A percentile compares a stretch with the other conserved stretches of the same genome.
phyloP scores from a whole-genome alignment of 2,888 invertebrate genomes.

The Cerastoderma edule region DNA sequence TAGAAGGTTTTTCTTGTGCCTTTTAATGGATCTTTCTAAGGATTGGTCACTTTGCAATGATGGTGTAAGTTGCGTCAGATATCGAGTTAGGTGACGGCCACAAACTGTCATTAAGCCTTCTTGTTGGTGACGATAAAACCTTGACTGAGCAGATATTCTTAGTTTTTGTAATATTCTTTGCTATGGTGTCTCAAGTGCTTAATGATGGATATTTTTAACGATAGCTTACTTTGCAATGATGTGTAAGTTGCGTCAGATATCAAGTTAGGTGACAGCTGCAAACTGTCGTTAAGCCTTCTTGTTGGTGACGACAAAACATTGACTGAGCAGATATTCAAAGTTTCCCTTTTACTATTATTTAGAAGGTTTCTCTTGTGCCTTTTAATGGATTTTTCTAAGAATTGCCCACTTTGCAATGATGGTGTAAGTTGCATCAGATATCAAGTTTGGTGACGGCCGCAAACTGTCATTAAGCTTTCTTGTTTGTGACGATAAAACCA shows the following conservation, averaged over 20 bases:
- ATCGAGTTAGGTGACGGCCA: conserved; percentile 44
- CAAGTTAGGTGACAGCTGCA: conserved; percentile 14
- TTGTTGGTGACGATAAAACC: conserved; percentile 49
- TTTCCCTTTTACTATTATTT: not conserved
- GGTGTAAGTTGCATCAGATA: conserved; percentile 46
- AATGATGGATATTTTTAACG: too few relatives aligned
- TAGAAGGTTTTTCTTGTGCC: not conserved
- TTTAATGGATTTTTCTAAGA: too few relatives aligned
- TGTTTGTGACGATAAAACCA: conserved; percentile 46
- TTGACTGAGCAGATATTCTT: conserved; percentile 37
- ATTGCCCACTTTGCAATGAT: too few relatives aligned
- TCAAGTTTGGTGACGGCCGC: conserved; percentile 45
- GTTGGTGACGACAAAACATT: conserved; percentile 10
- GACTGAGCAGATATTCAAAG: conserved; percentile 2
- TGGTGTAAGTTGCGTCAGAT: conserved; percentile 47
- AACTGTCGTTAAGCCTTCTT: conserved; percentile 5
- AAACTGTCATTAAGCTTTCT: too few relatives aligned
- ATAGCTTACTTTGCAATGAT: not conserved
- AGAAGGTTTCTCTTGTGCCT: not conserved
- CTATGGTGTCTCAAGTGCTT: too few relatives aligned
- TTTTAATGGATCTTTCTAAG: too few relatives aligned
- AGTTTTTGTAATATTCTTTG: too few relatives aligned
- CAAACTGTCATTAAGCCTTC: too few relatives aligned
- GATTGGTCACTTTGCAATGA: too few relatives aligned
- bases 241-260: conserved; percentile 1